Conservation (phyloP, 1,140 invertebrate genomes). For the Pogonomyrmex californicus region DNA sequence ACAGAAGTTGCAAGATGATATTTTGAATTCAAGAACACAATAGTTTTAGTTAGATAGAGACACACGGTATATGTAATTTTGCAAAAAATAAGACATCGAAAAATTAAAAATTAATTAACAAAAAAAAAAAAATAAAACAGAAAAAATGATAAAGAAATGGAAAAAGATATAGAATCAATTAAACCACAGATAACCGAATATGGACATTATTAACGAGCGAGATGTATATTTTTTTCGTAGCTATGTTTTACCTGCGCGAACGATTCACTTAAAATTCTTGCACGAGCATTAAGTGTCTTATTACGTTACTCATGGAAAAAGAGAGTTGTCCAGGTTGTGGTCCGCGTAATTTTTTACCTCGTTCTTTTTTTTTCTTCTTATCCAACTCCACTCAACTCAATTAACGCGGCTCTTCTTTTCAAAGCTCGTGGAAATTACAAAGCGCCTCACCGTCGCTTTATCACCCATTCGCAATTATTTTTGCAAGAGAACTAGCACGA, state of each 20-base stretch:
- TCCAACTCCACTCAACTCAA: conserved; percentile 52
- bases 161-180: neutral
- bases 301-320: conserved; percentile 23
- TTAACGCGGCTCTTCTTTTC: conserved; percentile 59
- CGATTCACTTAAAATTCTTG: conserved; percentile 56
- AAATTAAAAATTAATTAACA: neutral
- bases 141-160: neutral
- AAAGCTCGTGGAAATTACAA: conserved; percentile 73
- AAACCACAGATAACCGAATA: conserved; percentile 6
- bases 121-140: too few species aligned
- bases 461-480: conserved; percentile 63
- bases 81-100: neutral
- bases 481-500: conserved; percentile 46
- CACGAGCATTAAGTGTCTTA: conserved; percentile 51
- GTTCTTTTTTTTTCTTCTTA: neutral
- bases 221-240: neutral
- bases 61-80: neutral
- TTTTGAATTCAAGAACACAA: neutral
- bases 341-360: neutral
- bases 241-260: neutral
- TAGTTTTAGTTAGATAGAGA: neutral
- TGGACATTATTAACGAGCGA: neutral
- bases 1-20: neutral
- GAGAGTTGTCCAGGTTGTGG: conserved; percentile 9
- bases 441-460: conserved; percentile 63